These are phyloP conservation scores for Coelogynopora nodosa DNA, from an alignment of 2,888 invertebrate species.

Conservation along the genomic window DNA sequence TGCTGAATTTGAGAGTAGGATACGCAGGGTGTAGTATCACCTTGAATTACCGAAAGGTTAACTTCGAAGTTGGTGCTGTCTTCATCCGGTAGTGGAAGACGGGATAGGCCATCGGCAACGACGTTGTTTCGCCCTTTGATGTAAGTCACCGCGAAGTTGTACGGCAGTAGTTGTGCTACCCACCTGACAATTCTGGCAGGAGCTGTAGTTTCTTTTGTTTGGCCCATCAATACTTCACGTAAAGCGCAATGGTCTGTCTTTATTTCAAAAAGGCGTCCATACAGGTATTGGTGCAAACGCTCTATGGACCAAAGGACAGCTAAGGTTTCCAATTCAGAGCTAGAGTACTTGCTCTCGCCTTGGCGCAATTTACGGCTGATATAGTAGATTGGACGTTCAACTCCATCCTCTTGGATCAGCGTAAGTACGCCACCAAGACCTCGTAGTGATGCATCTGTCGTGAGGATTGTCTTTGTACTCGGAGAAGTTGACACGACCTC, in stretches of 20 bases:
- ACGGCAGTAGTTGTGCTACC: slow-evolving; percentile 39
- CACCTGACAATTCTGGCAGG: slow-evolving; percentile 41
- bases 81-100: slow-evolving; percentile 2
- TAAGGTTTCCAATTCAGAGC: slow-evolving; percentile 26
- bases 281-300: slow-evolving; percentile 25
- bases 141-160: slow-evolving; percentile 35
- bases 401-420: slow-evolving; percentile 35
- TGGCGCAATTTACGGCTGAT: slow-evolving; percentile 20
- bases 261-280: not conserved
- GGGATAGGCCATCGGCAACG: slow-evolving; percentile 41
- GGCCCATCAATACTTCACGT: not conserved
- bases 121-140: slow-evolving; percentile 32
- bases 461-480: not conserved
- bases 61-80: slow-evolving; percentile 29
- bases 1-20: slow-evolving; percentile 12
- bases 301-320: slow-evolving; percentile 35
- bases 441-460: slow-evolving; percentile 10
- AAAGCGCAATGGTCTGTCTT: not conserved
- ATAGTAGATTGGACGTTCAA: slow-evolving; percentile 31
- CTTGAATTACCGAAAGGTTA: slow-evolving; percentile 5
- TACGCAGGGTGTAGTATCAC: slow-evolving; percentile 3
- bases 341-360: not conserved
- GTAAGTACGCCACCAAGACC: slow-evolving; percentile 21
- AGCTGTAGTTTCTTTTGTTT: not conserved
- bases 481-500: not conserved